Evolutionary conservation across 1,140 invertebrate genomes (phyloP), one percentile per base, ranked within the genome.

Genomic region (Anastrepha ludens): DNA sequence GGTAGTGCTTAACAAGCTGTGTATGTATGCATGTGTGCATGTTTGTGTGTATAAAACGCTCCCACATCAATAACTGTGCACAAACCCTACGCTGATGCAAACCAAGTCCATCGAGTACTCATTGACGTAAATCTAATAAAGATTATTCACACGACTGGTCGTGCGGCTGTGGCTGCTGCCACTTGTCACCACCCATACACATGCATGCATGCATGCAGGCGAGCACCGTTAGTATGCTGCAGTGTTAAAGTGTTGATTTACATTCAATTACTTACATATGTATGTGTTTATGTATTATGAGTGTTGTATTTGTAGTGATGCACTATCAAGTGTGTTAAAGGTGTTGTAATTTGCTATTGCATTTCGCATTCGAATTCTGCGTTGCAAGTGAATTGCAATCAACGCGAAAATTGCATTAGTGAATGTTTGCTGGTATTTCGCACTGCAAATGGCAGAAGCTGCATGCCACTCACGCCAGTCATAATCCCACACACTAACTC

Each of bases 131-230:
- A 81, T 81, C 2, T 8, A 81, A 58, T 81, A 55, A 81, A n/a
- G 74, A 81, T 81, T 81, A 81, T 55, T 81, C 74, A 81, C 74
- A 55, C 47, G 67, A 44, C 41, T 74, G 39, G 67, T 41, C 64
- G 64, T 9, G 13, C 67, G 44, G 39, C 41, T 47, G 15, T 13
- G 4, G 13, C 13, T 15, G 41, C 41, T 41, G 39, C 9, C 67
- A 74, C 15, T 47, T 17, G 39, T 41, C 67, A 17, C 67, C 29
- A 29, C 13, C 5, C 39, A 74, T 15, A 47, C 13, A 2, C 67
- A 74, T 74, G 39, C 2, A 29, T 67, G 9, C 4, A 39, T n/a
- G 15, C 60, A 62, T 62, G 60, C 60, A 62, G 4, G 15, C 5
- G 60, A 0, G 17, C 17, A 62, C 4, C 0, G 60, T 11, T 55